Evolutionary conservation across 1,140 invertebrate species (phyloP).

Genomic region (Magallana ariakensis): DNA sequence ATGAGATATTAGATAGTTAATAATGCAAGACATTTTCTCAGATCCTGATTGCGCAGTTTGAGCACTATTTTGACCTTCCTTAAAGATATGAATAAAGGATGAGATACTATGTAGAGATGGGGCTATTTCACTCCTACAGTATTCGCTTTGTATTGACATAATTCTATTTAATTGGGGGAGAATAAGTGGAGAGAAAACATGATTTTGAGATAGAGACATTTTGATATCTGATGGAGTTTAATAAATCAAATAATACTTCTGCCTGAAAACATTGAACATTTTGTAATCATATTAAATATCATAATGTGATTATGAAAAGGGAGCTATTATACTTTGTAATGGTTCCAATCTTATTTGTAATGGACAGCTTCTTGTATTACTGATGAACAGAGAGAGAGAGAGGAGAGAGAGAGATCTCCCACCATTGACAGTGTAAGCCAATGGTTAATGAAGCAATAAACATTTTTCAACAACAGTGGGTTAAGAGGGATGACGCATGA

Average conservation of each 20-base stretch:
- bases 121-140: background rate
- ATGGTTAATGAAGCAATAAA: conserved; percentile 13
- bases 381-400: no score
- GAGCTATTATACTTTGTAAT: no score
- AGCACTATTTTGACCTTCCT: background rate
- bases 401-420: background rate
- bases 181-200: background rate
- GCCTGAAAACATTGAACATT: background rate
- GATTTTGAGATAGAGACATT: background rate
- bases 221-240: conserved; percentile 2
- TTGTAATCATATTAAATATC: conserved; percentile 32
- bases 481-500: conserved; percentile 10
- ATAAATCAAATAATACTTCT: background rate
- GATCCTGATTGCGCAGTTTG: background rate
- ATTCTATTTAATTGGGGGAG: background rate
- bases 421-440: conserved; percentile 11
- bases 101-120: conserved; percentile 9
- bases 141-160: background rate
- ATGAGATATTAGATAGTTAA: no score
- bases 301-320: conserved; percentile 16
- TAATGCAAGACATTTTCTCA: no score
- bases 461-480: background rate
- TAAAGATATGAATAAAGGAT: background rate
- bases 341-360: no score
- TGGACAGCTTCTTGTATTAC: no score